Percentiles rank a stretch among this genome's conserved stretches.
phyloP scores from a whole-genome alignment of 2,888 invertebrate species.

The Fragum sueziense region DNA sequence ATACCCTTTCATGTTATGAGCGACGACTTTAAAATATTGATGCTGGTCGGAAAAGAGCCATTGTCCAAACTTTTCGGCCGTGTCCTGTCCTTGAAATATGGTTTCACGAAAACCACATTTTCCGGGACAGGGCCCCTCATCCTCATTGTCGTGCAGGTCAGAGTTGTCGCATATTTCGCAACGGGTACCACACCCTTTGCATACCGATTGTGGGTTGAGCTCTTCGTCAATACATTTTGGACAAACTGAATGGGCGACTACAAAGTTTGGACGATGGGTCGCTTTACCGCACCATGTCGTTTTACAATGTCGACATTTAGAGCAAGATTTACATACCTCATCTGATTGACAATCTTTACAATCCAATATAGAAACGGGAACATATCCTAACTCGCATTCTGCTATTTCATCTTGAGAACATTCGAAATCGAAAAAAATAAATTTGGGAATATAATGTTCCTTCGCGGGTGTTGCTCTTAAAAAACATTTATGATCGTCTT shows the following conservation, averaged over 20 bases:
- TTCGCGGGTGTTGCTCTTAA: slow-evolving; percentile 22
- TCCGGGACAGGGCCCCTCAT: slow-evolving; percentile 44
- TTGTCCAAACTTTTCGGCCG: slow-evolving; percentile 34
- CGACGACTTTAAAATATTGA: slow-evolving; percentile 39
- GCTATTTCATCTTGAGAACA: slow-evolving; percentile 28
- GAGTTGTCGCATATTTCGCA: slow-evolving; percentile 37
- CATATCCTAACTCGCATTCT: slow-evolving; percentile 29
- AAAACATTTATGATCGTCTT: slow-evolving; percentile 30
- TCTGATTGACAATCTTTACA: slow-evolving; percentile 36
- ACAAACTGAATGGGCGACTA: slow-evolving; percentile 44
- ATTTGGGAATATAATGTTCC: slow-evolving; percentile 30
- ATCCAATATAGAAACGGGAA: background rate
- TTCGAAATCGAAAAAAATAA: slow-evolving; percentile 42
- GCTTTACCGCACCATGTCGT: slow-evolving; percentile 43
- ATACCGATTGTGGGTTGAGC: slow-evolving; percentile 28
- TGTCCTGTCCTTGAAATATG: slow-evolving; percentile 42
- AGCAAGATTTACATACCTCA: slow-evolving; percentile 26
- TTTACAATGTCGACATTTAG: slow-evolving; percentile 27
- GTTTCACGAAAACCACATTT: slow-evolving; percentile 50
- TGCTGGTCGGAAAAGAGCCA: slow-evolving; percentile 47
- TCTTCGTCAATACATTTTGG: slow-evolving; percentile 29
- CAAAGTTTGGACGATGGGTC: slow-evolving; percentile 44
- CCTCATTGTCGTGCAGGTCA: slow-evolving; percentile 27
- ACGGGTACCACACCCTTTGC: slow-evolving; percentile 38
- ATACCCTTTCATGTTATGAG: slow-evolving; percentile 52